These are phyloP conservation scores for Augiades crinisus DNA, from an alignment of 2,888 invertebrate genomes.

Conservation along the genomic window DNA sequence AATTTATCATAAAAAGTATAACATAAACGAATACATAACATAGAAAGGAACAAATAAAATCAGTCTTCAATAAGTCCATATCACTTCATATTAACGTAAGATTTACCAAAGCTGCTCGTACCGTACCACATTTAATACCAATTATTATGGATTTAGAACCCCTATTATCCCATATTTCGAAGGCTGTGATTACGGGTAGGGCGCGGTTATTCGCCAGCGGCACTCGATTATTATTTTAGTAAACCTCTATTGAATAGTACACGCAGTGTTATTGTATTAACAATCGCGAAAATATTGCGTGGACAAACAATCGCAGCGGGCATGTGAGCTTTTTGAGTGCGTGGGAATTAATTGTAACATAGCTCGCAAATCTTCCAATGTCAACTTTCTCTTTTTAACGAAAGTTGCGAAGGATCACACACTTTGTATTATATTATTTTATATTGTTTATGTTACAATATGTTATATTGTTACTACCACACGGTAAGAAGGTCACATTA, in stretches of 20 bases:
- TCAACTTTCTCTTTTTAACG: too few species aligned
- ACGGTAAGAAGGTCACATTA: too few species aligned
- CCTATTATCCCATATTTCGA: conserved; percentile 39
- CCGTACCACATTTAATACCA: conserved; percentile 41
- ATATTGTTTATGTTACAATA: too few species aligned
- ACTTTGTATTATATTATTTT: too few species aligned
- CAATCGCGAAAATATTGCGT: conserved; percentile 24
- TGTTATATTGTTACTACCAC: too few species aligned
- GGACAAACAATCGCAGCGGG: conserved; percentile 24
- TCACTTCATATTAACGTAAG: conserved; percentile 1
- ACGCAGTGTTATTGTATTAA: conserved; percentile 30
- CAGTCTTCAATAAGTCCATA: background rate
- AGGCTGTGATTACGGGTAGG: conserved; percentile 53
- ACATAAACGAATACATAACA: too few species aligned
- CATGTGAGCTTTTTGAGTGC: conserved; percentile 10
- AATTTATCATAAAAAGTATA: too few species aligned
- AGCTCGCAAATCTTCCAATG: too few species aligned
- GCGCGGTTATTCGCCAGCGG: conserved; percentile 41
- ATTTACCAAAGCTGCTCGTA: background rate
- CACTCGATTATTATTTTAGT: conserved; percentile 45
- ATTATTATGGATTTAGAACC: conserved; percentile 42
- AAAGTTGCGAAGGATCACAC: too few species aligned
- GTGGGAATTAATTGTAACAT: conserved; percentile 20
- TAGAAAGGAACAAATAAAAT: background rate
- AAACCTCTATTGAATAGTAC: conserved; percentile 34